A percentile compares a stretch with the other conserved stretches of the same genome.
phyloP scores from a whole-genome alignment of 1,140 invertebrate species.

The Melipona quadrifasciata region DNA sequence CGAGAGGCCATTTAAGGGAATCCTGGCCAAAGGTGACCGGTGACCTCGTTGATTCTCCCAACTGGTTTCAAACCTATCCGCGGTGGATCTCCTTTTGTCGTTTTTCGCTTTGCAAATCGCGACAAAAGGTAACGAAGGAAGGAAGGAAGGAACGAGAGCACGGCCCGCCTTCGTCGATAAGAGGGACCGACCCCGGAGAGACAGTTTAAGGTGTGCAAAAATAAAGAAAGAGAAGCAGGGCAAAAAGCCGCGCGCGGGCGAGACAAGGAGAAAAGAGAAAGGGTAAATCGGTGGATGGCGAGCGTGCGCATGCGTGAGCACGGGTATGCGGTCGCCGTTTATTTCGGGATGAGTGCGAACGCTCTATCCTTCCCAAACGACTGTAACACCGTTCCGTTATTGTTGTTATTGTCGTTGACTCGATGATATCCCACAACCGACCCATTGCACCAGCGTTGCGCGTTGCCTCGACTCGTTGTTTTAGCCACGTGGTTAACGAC shows the following conservation, averaged over 20 bases:
- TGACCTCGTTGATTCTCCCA: conserved; percentile 71
- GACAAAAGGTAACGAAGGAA: conserved; percentile 18
- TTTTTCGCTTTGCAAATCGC: conserved; percentile 52
- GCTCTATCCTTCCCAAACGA: conserved; percentile 36
- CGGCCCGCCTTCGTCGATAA: conserved; percentile 31
- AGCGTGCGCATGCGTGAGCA: conserved; percentile 35
- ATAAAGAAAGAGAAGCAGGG: conserved; percentile 47
- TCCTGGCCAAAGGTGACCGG: conserved; percentile 72
- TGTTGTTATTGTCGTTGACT: conserved; percentile 59
- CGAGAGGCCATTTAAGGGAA: conserved; percentile 75
- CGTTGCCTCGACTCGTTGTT: neutral
- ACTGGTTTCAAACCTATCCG: conserved; percentile 76
- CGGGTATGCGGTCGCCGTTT: conserved; percentile 67
- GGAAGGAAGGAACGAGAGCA: neutral
- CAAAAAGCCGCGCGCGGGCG: conserved; percentile 24
- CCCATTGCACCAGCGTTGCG: too few species aligned
- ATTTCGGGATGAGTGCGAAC: conserved; percentile 61
- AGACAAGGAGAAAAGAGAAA: conserved; percentile 53
- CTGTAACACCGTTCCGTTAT: conserved; percentile 50
- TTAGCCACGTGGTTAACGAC: neutral
- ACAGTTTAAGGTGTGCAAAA: conserved; percentile 53
- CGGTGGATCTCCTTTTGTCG: conserved; percentile 46
- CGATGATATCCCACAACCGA: neutral
- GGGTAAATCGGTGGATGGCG: conserved; percentile 55
- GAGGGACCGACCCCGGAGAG: neutral